phyloP scores from a whole-genome alignment of 2,113 vertebrate genomes.

The Elachura formosa region DNA sequence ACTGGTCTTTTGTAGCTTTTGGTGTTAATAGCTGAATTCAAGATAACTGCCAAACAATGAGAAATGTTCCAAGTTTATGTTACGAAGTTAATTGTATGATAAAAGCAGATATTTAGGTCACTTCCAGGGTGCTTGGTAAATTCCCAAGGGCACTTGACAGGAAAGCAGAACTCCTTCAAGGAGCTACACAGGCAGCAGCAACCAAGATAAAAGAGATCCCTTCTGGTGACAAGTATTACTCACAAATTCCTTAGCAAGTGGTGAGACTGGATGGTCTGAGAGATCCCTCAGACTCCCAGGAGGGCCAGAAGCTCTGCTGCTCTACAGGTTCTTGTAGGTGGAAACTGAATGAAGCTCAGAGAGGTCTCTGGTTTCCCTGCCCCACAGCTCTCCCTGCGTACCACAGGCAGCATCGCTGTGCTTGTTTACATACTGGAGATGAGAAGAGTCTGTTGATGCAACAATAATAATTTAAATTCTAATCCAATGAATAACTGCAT shows the following conservation, averaged over 20 bases:
- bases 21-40: neutral
- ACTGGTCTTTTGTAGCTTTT: neutral
- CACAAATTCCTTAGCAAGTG: neutral
- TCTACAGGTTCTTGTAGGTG: neutral
- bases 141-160: neutral
- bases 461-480: neutral
- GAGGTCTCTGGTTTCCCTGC: neutral
- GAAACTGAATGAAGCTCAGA: neutral
- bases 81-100: neutral
- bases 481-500: neutral
- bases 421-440: neutral
- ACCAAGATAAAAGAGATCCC: slow-evolving; percentile 1
- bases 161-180: neutral
- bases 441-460: neutral
- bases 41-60: slow-evolving; percentile 1
- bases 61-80: neutral
- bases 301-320: neutral
- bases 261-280: neutral
- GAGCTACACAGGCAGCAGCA: neutral
- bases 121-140: neutral
- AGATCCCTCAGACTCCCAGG: neutral
- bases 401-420: rapidly evolving
- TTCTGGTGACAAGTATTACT: slow-evolving; percentile 11
- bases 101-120: slow-evolving; percentile 34
- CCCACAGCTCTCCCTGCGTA: neutral